A percentile compares a stretch with the other conserved stretches of the same genome.
Conservation (phyloP, 2,113 vertebrate genomes). For the Nycticebus coucang region DNA sequence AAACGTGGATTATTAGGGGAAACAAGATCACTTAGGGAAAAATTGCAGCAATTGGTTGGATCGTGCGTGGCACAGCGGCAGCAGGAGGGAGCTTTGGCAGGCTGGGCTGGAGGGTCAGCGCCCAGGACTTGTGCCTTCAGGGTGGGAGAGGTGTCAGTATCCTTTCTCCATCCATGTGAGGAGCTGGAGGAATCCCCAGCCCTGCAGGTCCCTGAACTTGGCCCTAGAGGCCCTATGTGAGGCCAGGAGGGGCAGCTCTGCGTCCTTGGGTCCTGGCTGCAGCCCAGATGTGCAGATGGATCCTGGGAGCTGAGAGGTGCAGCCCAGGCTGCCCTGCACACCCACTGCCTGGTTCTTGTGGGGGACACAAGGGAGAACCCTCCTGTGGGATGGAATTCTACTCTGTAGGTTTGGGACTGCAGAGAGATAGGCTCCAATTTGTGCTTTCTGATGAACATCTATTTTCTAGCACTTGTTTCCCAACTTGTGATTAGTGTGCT, state of each 20-base stretch:
- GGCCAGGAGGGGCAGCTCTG: accelerated
- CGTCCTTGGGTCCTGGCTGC: neutral
- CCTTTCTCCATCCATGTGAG: neutral
- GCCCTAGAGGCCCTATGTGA: neutral
- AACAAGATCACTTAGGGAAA: neutral
- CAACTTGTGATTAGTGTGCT: accelerated
- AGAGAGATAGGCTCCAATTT: accelerated
- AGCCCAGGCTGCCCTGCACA: neutral
- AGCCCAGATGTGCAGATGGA: neutral
- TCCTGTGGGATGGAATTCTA: neutral
- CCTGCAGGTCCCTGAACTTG: neutral
- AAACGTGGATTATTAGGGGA: neutral
- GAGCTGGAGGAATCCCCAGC: neutral
- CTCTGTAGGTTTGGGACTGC: accelerated
- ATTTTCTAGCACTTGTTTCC: neutral
- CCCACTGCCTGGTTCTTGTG: neutral
- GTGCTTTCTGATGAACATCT: accelerated
- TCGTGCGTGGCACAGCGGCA: accelerated
- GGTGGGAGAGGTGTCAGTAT: too few species aligned
- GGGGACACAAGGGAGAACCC: neutral
- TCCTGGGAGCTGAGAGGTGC: neutral
- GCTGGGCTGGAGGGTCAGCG: neutral
- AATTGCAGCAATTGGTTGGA: neutral
- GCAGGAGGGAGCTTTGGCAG: neutral
- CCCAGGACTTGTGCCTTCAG: accelerated